Base-by-base conservation (phyloP, 2,888 invertebrate genomes). In the Lycaena phlaeas region DNA sequence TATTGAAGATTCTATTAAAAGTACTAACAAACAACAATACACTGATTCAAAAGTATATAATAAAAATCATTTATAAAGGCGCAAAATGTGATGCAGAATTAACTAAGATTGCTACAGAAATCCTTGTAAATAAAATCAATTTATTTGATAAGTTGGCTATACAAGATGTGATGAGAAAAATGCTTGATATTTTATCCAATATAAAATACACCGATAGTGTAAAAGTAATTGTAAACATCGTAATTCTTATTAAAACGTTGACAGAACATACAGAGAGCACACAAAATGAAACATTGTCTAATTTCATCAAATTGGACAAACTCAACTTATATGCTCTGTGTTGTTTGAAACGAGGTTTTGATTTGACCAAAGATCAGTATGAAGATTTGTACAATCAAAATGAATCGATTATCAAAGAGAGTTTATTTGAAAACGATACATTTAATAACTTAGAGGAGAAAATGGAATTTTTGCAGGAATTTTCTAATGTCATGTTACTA, bases 51-150 rank as follows among this genome's bases (percentile, higher is more conserved):
- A 47, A 49, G 0, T 45, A 62, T 34, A 43, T 77, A 14, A 65
- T 68, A 1, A 41, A 51, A 1, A 42, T 75, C 0, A 10, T 70
- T 1, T 26, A 48, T 1, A 27, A 47, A 2, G 52, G 64, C 9
- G 36, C 61, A 0, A 58, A 51, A 11, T 62, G 59, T 45, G 18
- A 40, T 45, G 0, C 42, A 49, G 6, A 40, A 53, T 0, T 50
- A 48, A 68, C 68, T 37, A 55, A 63, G 14, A 45, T 28, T 0
- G 57, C 67, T 1, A 38, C 57, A 0, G 50, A 58, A 2, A 41
- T 62, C 1, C 65, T 62, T 7, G 26, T 54, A 0, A 65, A 71
- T 2, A 72, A 67, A 52, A 56, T 65, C 2, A 61, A 61, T 3
- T 18, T 75, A 1, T 74, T 65, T 14, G 48, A 55, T 1, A 38